Evolutionary conservation across 2,888 invertebrate species (phyloP).

Genomic region (Argyra leucocephala): DNA sequence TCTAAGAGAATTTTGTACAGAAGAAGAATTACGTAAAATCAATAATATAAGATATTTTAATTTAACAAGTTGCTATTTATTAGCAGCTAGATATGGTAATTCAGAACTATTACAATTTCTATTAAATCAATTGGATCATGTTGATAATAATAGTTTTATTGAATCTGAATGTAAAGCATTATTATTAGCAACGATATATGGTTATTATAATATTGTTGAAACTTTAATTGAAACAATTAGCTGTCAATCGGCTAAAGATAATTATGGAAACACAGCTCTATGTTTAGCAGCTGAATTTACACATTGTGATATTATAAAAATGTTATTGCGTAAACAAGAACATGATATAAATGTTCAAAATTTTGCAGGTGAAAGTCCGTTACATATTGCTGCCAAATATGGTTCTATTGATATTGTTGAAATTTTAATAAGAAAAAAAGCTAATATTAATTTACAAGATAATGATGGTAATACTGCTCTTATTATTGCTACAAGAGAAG

Average conservation of each 20-base stretch:
- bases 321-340: conserved; percentile 16
- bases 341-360: conserved; percentile 16
- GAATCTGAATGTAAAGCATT: not conserved
- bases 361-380: not conserved
- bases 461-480: conserved; percentile 2
- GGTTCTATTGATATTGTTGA: conserved; percentile 9
- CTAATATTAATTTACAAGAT: not conserved
- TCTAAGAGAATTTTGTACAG: not conserved
- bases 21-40: not conserved
- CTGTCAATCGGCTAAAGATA: not conserved
- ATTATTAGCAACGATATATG: not conserved
- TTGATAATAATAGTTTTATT: not conserved
- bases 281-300: not conserved
- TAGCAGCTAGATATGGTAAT: not conserved
- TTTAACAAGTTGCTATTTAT: not conserved
- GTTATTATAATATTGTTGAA: not conserved
- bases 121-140: not conserved
- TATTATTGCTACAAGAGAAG: conserved; percentile 14
- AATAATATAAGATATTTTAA: not conserved
- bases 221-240: not conserved
- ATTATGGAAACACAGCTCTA: not conserved
- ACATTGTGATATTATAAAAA: not conserved
- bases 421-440: conserved; percentile 12
- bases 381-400: conserved; percentile 19
- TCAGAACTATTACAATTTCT: not conserved